These are phyloP conservation scores for Chrysaora quinquecirrha DNA, from an alignment of 30 jellyfish, hydroid and myxozoan genomes.

Conservation along the genomic window DNA sequence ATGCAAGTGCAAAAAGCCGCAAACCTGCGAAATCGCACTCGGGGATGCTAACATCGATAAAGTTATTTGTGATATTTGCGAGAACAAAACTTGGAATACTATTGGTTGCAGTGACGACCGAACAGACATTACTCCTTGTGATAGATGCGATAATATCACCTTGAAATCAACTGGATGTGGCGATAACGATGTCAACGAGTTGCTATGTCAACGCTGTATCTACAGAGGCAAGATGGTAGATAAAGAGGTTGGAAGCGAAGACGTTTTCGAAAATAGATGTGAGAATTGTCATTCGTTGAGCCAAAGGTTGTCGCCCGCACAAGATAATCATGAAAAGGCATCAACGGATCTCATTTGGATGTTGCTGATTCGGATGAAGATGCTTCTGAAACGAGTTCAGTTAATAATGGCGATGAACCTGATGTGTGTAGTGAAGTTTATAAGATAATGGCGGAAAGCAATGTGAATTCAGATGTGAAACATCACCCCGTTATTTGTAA, in stretches of 20 bases:
- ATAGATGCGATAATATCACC: constrained; percentile 19
- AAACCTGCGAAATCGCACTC: constrained; percentile 33
- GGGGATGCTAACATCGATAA: constrained; percentile 60
- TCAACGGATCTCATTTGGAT: too few species aligned
- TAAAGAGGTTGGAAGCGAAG: constrained; percentile 77
- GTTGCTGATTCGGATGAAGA: background rate
- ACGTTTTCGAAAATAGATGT: constrained; percentile 49
- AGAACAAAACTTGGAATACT: constrained; percentile 23
- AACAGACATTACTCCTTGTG: constrained; percentile 35
- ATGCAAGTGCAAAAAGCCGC: constrained; percentile 77
- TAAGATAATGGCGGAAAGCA: constrained; percentile 59
- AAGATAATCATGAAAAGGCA: too few species aligned
- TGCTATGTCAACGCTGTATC: constrained; percentile 67
- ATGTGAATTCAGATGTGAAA: constrained; percentile 1
- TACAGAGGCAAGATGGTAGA: constrained; percentile 16
- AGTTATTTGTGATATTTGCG: constrained; percentile 80
- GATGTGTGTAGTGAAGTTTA: constrained; percentile 72
- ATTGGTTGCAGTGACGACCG: constrained; percentile 70
- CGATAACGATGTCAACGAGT: constrained; percentile 69
- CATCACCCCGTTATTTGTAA: constrained; percentile 77
- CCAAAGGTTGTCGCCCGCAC: too few species aligned
- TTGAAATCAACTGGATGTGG: constrained; percentile 77
- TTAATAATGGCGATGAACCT: constrained; percentile 11
- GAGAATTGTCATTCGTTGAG: constrained; percentile 27
- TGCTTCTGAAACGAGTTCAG: background rate